A percentile compares a stretch with the other conserved stretches of the same genome.
These are phyloP conservation scores for Anastrepha ludens DNA, from an alignment of 1,140 invertebrate species.

Conservation along the genomic window DNA sequence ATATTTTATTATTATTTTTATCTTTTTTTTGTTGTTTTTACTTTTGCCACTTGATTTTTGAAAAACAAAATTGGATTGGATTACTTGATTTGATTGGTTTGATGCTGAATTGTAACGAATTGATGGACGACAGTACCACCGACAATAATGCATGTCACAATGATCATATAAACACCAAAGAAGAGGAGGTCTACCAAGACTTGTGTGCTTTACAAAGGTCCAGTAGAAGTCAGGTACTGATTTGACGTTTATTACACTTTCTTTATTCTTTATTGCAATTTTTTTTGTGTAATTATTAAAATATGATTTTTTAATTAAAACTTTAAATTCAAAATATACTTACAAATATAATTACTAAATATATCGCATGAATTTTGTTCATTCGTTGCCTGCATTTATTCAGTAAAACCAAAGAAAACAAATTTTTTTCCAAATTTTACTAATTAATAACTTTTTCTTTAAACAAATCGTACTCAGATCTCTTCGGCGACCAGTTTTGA, in stretches of 20 bases:
- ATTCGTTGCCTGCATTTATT: not conserved
- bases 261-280: no score
- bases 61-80: slow-evolving; percentile 44
- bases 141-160: slow-evolving; percentile 74
- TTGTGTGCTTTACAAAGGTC: slow-evolving; percentile 73
- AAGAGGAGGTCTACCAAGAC: slow-evolving; percentile 75
- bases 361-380: not conserved
- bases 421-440: not conserved
- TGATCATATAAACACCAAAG: slow-evolving; percentile 73
- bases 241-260: slow-evolving; percentile 26
- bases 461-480: slow-evolving; percentile 68
- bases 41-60: slow-evolving; percentile 6
- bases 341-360: not conserved
- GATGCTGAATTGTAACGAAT: slow-evolving; percentile 40
- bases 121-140: slow-evolving; percentile 64
- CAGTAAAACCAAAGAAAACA: not conserved
- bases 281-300: slow-evolving; percentile 12
- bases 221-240: slow-evolving; percentile 73
- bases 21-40: slow-evolving; percentile 51
- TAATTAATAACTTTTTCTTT: not conserved
- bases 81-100: slow-evolving; percentile 16
- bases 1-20: slow-evolving; percentile 38
- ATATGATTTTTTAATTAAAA: not conserved
- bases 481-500: slow-evolving; percentile 81
- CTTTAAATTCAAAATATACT: no score